A percentile compares a stretch with the other conserved stretches of the same genome.
phyloP scores from a whole-genome alignment of 2,113 vertebrate species.

The Sciurus niger region DNA sequence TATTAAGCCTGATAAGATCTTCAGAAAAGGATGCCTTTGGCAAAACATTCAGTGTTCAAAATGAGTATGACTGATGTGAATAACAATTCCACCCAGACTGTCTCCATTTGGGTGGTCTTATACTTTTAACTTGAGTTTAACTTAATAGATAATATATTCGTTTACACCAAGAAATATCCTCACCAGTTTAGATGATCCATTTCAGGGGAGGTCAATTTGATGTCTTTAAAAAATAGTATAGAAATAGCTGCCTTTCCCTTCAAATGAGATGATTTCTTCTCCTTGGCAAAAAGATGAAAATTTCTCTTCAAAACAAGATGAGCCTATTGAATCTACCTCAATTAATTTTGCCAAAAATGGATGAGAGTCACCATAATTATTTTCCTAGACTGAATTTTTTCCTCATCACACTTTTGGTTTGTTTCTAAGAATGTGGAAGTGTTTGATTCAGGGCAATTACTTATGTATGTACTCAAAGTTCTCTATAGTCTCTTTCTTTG shows the following conservation, averaged over 20 bases:
- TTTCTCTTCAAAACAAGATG: constrained; percentile 13
- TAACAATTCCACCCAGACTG: background rate
- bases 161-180: constrained; percentile 22
- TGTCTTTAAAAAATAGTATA: constrained; percentile 43
- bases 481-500: background rate
- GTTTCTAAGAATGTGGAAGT: constrained; percentile 24
- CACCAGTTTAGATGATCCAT: background rate
- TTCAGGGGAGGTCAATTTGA: background rate
- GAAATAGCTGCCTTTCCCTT: background rate
- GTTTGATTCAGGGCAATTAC: background rate
- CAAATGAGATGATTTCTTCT: constrained; percentile 39
- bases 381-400: constrained; percentile 44
- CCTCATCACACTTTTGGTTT: constrained; percentile 13
- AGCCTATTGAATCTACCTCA: constrained; percentile 34
- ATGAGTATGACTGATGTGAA: background rate
- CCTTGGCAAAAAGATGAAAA: constrained; percentile 66
- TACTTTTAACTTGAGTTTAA: background rate
- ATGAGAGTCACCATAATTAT: constrained; percentile 52
- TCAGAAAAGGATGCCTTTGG: constrained; percentile 28
- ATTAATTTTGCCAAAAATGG: constrained; percentile 48
- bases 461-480: background rate
- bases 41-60: background rate
- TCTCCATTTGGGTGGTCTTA: background rate
- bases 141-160: background rate
- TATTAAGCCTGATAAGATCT: constrained; percentile 32